Base-by-base conservation (phyloP, 2,797 vertebrate genomes). In the Chromis chromis region DNA sequence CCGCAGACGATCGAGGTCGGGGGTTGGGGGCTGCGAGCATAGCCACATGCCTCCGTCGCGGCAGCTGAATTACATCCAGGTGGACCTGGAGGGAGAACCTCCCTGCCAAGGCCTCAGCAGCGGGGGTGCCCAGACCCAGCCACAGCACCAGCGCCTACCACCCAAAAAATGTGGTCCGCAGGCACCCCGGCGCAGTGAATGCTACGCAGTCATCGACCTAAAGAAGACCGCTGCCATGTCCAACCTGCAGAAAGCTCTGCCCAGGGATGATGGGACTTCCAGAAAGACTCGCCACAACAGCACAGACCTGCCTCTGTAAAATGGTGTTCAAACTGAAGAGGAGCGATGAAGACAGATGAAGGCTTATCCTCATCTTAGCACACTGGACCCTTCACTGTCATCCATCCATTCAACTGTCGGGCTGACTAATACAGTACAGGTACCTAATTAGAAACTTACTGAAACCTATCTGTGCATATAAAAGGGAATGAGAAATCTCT, bases 171-270 rank as follows among this genome's bases (percentile, higher is more conserved):
- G 90, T 70, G 93, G 92, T 83, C 90, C 92, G 1, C 95, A 92
- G 49, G 94, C 90, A 4, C 81, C 93, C 50, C 95, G 96, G 69
- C 95, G 96, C 89, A 96, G 93, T 40, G 97, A 95, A 93, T 97
- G 98, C 75, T 99, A 99, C 14, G 98, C 98, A 12, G 95, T 99
- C 65, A 99, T 99, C 16, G 98, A 99, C 95, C 95, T 97, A 65
- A 97, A 99, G 92, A 99, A 99, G 94, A 99, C 98, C 0, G 97
- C 95, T 61, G 98, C 98, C 91, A 99, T 99, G 98, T 99, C 97
- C 91, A 99, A 94, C 89, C 92, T 99, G 91, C 98, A 99, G 93
- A 96, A 97, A 91, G 98, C 98, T 16, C 95, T 98, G 92, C 98
- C 98, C 31, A 95, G 96, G 66, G 98, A 99, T 24, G 98, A 99